phyloP scores from a whole-genome alignment of 64 coral and sea anemone species.

The Dendrophyllia cribrosa region DNA sequence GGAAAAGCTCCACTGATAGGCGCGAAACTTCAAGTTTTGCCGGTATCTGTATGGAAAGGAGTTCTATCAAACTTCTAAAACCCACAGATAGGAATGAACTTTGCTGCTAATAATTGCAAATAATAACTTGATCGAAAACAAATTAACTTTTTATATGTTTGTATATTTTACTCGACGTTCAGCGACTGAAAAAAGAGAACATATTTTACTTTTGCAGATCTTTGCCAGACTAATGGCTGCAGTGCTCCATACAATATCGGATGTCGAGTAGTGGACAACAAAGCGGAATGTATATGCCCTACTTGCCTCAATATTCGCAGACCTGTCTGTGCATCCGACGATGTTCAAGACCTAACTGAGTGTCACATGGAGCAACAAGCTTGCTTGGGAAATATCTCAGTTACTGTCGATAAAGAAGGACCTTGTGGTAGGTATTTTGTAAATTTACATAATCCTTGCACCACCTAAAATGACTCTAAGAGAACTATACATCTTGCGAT shows the following conservation, averaged over 20 bases:
- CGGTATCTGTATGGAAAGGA: no score
- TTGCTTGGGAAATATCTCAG: not conserved
- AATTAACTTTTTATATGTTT: not conserved
- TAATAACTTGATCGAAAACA: no score
- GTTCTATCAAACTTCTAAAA: no score
- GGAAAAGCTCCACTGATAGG: no score
- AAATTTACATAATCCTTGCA: no score
- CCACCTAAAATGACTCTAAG: no score
- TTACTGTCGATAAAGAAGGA: not conserved
- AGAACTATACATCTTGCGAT: no score
- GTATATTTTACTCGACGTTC: no score
- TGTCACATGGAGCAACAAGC: slow-evolving; percentile 8
- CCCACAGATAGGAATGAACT: no score
- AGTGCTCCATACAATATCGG: slow-evolving; percentile 48
- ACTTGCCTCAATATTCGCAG: not conserved
- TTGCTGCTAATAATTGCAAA: no score
- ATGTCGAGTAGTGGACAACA: slow-evolving; percentile 13
- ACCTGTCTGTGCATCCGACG: slow-evolving; percentile 38
- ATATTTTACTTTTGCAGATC: slow-evolving; percentile 33
- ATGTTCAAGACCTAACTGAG: slow-evolving; percentile 18
- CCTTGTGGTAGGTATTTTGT: slow-evolving; percentile 2
- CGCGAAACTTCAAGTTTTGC: no score
- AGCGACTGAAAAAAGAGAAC: not conserved
- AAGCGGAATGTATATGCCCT: slow-evolving; percentile 42
- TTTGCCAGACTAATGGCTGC: slow-evolving; percentile 56